Conservation (phyloP, 30 jellyfish, hydroid and myxozoan genomes). For the Hydra vulgaris region DNA sequence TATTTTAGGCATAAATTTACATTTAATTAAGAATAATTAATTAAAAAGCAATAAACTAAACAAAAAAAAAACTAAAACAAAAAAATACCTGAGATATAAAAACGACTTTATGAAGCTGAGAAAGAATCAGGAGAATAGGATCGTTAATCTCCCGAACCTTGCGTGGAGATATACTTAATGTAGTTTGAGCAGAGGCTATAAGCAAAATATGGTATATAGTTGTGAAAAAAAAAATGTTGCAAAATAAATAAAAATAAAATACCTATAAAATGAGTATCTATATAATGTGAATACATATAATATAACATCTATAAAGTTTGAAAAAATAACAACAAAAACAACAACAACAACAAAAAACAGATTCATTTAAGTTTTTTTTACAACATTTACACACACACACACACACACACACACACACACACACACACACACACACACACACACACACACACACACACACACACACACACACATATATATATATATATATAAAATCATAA, state of each 20-base stretch:
- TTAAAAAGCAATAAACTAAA: neutral
- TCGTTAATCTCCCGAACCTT: conserved; percentile 83
- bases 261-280: too few species aligned
- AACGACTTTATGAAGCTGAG: conserved; percentile 56
- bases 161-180: conserved; percentile 79
- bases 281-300: too few species aligned
- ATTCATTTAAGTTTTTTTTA: too few species aligned
- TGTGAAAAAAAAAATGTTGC: neutral
- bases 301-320: too few species aligned
- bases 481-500: too few species aligned
- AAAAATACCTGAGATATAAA: conserved; percentile 51
- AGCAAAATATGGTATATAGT: neutral
- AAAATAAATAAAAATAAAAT: neutral
- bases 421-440: too few species aligned
- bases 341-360: too few species aligned
- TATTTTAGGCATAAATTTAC: neutral
- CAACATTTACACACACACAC: too few species aligned
- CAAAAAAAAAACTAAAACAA: neutral
- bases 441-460: too few species aligned
- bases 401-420: too few species aligned
- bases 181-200: conserved; percentile 75
- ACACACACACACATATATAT: too few species aligned
- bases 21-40: neutral
- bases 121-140: conserved; percentile 56
- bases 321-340: too few species aligned